phyloP scores from a whole-genome alignment of 2,888 invertebrate genomes.

The Merodon equestris region DNA sequence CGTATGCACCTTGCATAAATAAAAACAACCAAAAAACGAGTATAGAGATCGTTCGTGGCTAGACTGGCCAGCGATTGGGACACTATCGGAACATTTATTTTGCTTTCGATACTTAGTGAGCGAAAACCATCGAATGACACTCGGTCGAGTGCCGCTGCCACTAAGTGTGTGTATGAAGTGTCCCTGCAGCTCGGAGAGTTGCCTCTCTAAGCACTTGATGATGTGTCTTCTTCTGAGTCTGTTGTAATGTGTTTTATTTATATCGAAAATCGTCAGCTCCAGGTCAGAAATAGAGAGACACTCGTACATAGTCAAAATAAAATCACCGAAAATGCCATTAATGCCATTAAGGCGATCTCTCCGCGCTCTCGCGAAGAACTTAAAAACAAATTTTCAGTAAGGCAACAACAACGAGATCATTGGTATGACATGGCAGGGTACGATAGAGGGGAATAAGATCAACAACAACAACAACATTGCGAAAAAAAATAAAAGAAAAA shows the following conservation, averaged over 20 bases:
- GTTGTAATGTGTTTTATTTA: conserved; percentile 73
- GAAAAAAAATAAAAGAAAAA: conserved; percentile 45
- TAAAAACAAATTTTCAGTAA: conserved; percentile 57
- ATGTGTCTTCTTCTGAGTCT: conserved; percentile 56
- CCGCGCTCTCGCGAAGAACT: conserved; percentile 55
- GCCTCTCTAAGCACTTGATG: conserved; percentile 14
- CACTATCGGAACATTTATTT: conserved; percentile 26
- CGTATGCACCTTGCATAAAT: too few species aligned
- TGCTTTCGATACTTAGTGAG: conserved; percentile 7
- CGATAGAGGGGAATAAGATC: conserved; percentile 28
- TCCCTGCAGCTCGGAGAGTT: conserved; percentile 43
- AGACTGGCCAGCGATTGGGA: conserved; percentile 39
- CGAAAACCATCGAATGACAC: conserved; percentile 15
- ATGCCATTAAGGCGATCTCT: conserved; percentile 50
- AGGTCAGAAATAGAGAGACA: conserved; percentile 73
- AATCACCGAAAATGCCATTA: conserved; percentile 63
- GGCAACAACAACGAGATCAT: conserved; percentile 4
- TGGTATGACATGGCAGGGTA: neutral
- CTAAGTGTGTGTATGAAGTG: conserved; percentile 29
- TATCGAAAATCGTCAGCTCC: conserved; percentile 73
- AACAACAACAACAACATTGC: conserved; percentile 15
- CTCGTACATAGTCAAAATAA: conserved; percentile 33
- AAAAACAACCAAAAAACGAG: too few species aligned
- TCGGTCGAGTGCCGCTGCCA: too few species aligned
- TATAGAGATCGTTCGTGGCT: too few species aligned